phyloP scores from a whole-genome alignment of 1,140 invertebrate species.

The Cecropterus lyciades region DNA sequence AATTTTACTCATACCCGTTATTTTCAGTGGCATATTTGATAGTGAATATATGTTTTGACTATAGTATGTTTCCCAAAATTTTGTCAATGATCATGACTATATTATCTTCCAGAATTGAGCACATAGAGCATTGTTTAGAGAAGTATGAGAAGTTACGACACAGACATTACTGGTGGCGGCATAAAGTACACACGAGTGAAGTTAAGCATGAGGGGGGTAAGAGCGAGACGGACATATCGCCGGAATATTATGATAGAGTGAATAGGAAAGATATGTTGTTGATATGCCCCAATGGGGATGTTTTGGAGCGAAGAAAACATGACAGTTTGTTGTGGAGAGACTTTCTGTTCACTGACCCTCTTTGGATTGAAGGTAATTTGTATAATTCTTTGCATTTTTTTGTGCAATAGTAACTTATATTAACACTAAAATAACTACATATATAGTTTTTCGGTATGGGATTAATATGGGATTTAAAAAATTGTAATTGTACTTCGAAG shows the following conservation, averaged over 20 bases:
- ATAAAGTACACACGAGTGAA: conserved; percentile 28
- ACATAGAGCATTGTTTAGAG: conserved; percentile 67
- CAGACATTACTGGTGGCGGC: conserved; percentile 75
- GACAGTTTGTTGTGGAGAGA: conserved; percentile 79
- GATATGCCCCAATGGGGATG: conserved; percentile 74
- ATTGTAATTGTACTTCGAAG: too few relatives aligned
- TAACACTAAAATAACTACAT: neutral
- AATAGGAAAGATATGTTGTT: conserved; percentile 69
- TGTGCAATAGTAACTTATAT: neutral
- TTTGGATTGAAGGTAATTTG: conserved; percentile 67
- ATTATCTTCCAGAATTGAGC: conserved; percentile 63
- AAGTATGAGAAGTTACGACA: conserved; percentile 74
- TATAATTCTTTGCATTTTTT: neutral
- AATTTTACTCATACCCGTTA: too few relatives aligned
- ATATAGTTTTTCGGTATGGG: too few relatives aligned
- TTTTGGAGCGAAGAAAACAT: conserved; percentile 61
- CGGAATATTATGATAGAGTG: conserved; percentile 59
- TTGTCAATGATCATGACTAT: neutral
- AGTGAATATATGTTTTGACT: too few relatives aligned
- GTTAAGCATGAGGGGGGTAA: conserved; percentile 53
- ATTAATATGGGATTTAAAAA: too few relatives aligned
- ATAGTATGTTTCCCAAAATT: too few relatives aligned
- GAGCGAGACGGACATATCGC: conserved; percentile 43
- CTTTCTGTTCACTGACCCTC: conserved; percentile 81
- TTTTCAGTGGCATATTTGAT: too few relatives aligned